phyloP scores from a whole-genome alignment of 2,113 vertebrate genomes.

The Odocoileus virginianus region DNA sequence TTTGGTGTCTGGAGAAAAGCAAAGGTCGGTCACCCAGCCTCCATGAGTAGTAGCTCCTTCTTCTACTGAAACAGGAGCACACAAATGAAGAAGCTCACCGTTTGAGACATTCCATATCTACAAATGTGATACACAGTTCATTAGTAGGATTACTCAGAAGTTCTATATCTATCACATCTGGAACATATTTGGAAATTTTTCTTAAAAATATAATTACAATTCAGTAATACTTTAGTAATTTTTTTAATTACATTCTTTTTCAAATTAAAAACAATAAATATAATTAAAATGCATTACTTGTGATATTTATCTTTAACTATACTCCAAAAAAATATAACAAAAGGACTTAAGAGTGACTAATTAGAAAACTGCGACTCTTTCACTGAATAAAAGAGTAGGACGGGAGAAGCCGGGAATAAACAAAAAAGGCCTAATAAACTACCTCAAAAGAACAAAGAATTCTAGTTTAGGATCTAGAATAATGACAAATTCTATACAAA shows the following conservation, averaged over 20 bases:
- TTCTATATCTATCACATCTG: not conserved
- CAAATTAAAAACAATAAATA: not conserved
- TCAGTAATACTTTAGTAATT: not conserved
- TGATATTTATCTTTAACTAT: not conserved
- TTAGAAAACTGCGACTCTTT: not conserved
- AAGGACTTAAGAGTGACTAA: not conserved
- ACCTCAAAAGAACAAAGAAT: not conserved
- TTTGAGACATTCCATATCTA: conserved; percentile 89
- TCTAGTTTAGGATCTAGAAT: not conserved
- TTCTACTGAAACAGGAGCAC: conserved; percentile 82
- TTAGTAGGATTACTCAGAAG: not conserved
- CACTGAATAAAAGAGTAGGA: not conserved
- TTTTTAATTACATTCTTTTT: not conserved
- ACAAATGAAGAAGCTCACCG: conserved; percentile 87
- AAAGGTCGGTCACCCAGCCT: conserved; percentile 94
- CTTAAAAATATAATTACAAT: not conserved
- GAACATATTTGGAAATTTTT: not conserved
- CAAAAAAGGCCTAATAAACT: not conserved
- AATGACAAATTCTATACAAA: not conserved
- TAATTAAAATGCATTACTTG: not conserved
- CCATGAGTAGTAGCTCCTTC: conserved; percentile 88
- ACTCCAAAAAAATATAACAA: not conserved
- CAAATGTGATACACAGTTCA: not conserved
- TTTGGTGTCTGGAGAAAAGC: conserved; percentile 90
- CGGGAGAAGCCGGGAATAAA: not conserved